Base-by-base conservation (phyloP, 2,888 invertebrate species). In the Mythimna loreyi region DNA sequence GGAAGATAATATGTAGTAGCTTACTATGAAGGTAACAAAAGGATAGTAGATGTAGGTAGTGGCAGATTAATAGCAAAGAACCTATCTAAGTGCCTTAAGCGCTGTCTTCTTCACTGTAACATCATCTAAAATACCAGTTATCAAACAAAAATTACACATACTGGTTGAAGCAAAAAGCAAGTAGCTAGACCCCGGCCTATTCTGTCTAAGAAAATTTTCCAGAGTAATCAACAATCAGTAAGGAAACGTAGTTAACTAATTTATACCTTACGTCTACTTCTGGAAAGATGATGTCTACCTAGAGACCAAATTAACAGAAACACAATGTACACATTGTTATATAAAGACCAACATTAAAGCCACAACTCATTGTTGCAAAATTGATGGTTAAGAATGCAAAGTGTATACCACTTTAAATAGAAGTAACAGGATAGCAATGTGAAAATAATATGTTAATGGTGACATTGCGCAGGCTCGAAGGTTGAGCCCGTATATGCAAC, bases 401-500 rank as follows among this genome's bases (percentile, higher is more conserved):
- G 61, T 64, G 60, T 69, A 53, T 50, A 66, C 59, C 43, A 61
- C 50, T 70, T 67, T 57, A 61, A 70, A 74, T 72, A 56, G 56
- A 58, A 64, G 61, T 60, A 66, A n/a, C 77, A 79, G 78, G 71
- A 78, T 75, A 83, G 71, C 58, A 56, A 69, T 75, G 59, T 69
- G 52, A 81, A 80, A 78, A 74, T 82, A 72, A 67, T 69, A 78
- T 80, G 77, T 56, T 69, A 80, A 84, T 81, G 47, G 5, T 58
- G 75, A 74, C 78, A 80, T 82, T 83, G 75, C 47, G 30, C 45
- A 55, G 33, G 30, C 21, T 21, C 28, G 72, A 83, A 84, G 83
- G 84, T 68, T 76, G 66, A 28, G 45, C 84, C 83, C 83, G 80
- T 81, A 83, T 84, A 63, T 52, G 73, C 33, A 67, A 67, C 49